Evolutionary conservation across 2,797 vertebrate species (phyloP), one percentile per base, ranked within the genome.

Genomic region (Galaxias olidus): DNA sequence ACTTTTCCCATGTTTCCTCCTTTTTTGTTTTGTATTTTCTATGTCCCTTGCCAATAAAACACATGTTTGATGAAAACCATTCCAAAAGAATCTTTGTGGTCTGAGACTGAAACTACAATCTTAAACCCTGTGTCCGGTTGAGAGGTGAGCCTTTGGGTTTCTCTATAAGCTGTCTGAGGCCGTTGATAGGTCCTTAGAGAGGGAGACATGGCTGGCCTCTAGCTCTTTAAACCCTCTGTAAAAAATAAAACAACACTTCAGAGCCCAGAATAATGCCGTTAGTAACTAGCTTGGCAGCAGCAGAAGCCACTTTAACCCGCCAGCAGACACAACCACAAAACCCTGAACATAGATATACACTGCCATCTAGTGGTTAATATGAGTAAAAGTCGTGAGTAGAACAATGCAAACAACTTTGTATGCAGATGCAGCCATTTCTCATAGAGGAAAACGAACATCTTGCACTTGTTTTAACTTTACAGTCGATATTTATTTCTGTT

Each of bases 291-390:
- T 30, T 30, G 30, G 42, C 1, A 11, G 20, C 63, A 66, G 17
- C 51, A 70, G 72, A 65, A 48, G 41, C 46, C 65, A 61, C 42
- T 53, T 1, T n/a, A n/a, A n/a, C 43, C 60, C 69, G 56, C 17
- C 60, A 56, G 15, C 44, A 18, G 18, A 49, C 54, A 55, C 10
- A 66, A 42, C 49, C 53, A 59, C 45, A 1, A 49, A 47, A 69
- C 67, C 40, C n/a, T 46, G 60, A 42, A n/a, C 20, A 17, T 10
- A 81, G 85, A 75, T 68, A 59, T 71, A 68, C 55, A 81, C 73
- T 79, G 80, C 89, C 91, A 91, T 88, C 91, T 87, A 78, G 86
- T 88, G 90, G 68, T 53, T 43, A 14, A 17, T 13, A 17, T 30
- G 46, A 50, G 15, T 56, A 6, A 2, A 0, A 46, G 9, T 8